Percentiles rank a stretch among this genome's conserved stretches.
Conservation (phyloP, 1,140 invertebrate genomes). For the Conus ventricosus region DNA sequence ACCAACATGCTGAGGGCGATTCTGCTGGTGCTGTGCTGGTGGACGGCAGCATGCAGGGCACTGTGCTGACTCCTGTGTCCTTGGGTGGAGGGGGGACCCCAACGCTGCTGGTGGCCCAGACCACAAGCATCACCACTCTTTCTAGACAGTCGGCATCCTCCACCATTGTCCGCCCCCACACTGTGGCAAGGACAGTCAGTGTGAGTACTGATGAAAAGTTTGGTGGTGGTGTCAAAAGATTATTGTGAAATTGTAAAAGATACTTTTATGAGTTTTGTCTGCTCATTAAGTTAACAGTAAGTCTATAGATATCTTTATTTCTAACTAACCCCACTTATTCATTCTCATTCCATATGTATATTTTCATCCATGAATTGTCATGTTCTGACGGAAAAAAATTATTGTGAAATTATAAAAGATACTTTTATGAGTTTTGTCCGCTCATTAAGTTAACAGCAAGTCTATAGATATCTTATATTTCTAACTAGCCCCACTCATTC, state of each 20-base stretch:
- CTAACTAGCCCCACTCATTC: too few relatives aligned
- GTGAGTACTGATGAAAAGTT: neutral
- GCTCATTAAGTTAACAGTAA: too few relatives aligned
- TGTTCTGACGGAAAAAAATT: too few relatives aligned
- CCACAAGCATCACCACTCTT: neutral
- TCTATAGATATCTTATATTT: too few relatives aligned
- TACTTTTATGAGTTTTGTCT: neutral
- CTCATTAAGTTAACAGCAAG: too few relatives aligned
- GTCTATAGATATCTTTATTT: too few relatives aligned
- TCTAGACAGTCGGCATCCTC: neutral
- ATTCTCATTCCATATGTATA: too few relatives aligned
- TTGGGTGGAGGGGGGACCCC: conserved; percentile 18
- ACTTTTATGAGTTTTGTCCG: neutral
- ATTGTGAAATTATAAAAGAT: neutral
- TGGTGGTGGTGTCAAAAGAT: too few relatives aligned
- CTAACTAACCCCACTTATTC: too few relatives aligned
- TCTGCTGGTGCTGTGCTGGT: conserved; percentile 58
- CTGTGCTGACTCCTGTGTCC: conserved; percentile 61
- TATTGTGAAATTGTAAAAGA: neutral
- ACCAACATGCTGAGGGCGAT: conserved; percentile 55
- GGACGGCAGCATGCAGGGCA: conserved; percentile 55
- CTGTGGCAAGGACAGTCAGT: neutral
- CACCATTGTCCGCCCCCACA: neutral
- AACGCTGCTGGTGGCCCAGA: neutral
- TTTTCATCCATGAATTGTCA: too few relatives aligned